These are phyloP conservation scores for Philotrypesis tridentata DNA, from an alignment of 1,140 invertebrate genomes.

Conservation along the genomic window DNA sequence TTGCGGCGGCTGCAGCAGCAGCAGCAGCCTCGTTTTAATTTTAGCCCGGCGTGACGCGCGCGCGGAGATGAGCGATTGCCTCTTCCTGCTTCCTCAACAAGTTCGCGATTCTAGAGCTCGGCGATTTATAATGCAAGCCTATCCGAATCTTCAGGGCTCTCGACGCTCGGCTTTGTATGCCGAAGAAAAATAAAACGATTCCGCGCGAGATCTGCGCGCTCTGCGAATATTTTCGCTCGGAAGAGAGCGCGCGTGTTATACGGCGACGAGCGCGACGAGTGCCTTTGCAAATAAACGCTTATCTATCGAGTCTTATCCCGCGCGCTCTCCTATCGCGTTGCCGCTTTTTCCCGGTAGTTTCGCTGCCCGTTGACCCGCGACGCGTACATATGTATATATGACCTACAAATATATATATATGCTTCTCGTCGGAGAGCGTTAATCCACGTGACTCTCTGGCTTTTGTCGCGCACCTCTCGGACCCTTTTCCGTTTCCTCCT, in stretches of 20 bases:
- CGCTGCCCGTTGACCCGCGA: conserved; percentile 61
- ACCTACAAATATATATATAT: conserved; percentile 63
- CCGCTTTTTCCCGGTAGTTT: not conserved
- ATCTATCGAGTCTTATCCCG: conserved; percentile 8
- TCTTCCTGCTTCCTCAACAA: not conserved
- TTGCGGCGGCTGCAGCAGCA: not conserved
- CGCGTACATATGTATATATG: conserved; percentile 45
- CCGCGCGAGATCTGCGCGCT: too few relatives aligned
- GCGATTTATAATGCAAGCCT: conserved; percentile 9
- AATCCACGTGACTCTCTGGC: conserved; percentile 56
- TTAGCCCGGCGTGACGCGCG: conserved; percentile 57
- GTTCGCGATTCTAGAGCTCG: not conserved
- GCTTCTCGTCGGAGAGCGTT: conserved; percentile 50
- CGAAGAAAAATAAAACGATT: too few relatives aligned
- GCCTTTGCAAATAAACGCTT: conserved; percentile 16
- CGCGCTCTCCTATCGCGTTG: not conserved
- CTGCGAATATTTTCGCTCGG: not conserved
- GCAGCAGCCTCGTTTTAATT: conserved; percentile 67
- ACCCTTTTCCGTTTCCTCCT: conserved; percentile 48
- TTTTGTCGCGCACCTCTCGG: conserved; percentile 49
- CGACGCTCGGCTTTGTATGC: too few relatives aligned
- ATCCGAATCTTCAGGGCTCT: not conserved
- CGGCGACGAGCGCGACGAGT: not conserved
- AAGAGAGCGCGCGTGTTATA: too few relatives aligned
- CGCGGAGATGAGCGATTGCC: not conserved